These are phyloP conservation scores for Hydractinia symbiolongicarpus DNA, from an alignment of 30 jellyfish, hydroid and myxozoan species.

Conservation along the genomic window DNA sequence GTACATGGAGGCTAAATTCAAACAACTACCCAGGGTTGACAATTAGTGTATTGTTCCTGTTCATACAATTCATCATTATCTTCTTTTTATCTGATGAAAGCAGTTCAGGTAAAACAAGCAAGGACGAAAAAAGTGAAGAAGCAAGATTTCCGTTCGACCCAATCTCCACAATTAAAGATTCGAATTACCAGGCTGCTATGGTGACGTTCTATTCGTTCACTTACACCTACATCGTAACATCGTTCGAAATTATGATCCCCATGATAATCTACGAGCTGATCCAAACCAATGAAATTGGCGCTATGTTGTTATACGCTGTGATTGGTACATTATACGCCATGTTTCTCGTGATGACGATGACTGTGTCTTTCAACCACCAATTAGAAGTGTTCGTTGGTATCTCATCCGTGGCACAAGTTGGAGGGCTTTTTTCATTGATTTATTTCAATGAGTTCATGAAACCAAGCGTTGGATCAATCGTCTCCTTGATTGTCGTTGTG, in stretches of 20 bases:
- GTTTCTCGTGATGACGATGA: conserved; percentile 22
- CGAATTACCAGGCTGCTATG: background rate
- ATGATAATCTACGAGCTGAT: conserved; percentile 16
- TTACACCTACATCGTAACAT: conserved; percentile 26
- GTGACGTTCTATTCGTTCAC: conserved; percentile 8
- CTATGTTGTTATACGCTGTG: conserved; percentile 27
- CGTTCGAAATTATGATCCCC: conserved; percentile 35
- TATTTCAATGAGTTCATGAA: background rate
- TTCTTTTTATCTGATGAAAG: conserved; percentile 10
- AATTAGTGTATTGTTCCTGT: conserved; percentile 21
- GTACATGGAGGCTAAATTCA: conserved; percentile 15
- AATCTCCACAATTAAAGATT: background rate
- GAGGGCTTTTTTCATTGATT: background rate
- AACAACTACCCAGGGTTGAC: conserved; percentile 25
- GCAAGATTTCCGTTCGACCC: background rate
- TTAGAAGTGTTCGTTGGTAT: conserved; percentile 15
- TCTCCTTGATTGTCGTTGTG: background rate
- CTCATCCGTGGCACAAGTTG: background rate
- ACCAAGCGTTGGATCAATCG: background rate
- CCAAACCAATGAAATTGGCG: conserved; percentile 11
- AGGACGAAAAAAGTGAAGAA: background rate
- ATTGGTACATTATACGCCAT: conserved; percentile 33
- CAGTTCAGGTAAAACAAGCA: too few relatives aligned
- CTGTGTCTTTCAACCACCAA: conserved; percentile 5
- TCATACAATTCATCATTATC: conserved; percentile 8